These are phyloP conservation scores for Larimichthys polyactis DNA, from an alignment of 2,113 vertebrate genomes.

Conservation along the genomic window DNA sequence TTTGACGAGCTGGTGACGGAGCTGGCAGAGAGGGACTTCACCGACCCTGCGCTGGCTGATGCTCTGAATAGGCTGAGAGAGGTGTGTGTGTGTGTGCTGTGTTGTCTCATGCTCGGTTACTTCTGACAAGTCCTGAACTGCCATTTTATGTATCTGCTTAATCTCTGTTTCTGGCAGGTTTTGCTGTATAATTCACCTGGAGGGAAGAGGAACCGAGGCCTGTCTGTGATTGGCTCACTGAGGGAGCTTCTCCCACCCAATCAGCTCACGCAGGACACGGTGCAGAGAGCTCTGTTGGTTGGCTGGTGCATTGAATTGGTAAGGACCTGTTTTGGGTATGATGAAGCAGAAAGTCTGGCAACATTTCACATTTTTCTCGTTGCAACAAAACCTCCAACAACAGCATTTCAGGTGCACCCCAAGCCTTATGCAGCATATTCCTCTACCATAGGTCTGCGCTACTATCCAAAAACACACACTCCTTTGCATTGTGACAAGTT, in stretches of 20 bases:
- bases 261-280: constrained; percentile 79
- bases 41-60: constrained; percentile 85
- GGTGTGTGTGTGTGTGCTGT: constrained; percentile 67
- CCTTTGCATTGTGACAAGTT: not conserved
- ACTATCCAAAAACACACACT: not conserved
- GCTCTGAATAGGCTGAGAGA: constrained; percentile 85
- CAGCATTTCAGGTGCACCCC: not conserved
- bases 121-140: not conserved
- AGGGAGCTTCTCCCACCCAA: constrained; percentile 82
- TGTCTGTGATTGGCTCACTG: constrained; percentile 89
- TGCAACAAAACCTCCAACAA: not conserved
- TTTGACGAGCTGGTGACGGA: constrained; percentile 89
- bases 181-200: constrained; percentile 89
- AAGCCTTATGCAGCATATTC: not conserved
- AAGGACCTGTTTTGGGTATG: constrained; percentile 44
- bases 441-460: not conserved
- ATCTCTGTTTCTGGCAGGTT: constrained; percentile 73
- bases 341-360: not conserved
- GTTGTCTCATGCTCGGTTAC: not conserved
- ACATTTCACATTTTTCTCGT: not conserved
- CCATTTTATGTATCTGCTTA: not conserved
- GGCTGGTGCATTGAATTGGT: constrained; percentile 98
- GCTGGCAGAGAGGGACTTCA: constrained; percentile 85
- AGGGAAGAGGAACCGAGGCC: constrained; percentile 92
- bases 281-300: constrained; percentile 87